Evolutionary conservation across 2,797 vertebrate species (phyloP).

Genomic region (Phataginus tetradactyla): DNA sequence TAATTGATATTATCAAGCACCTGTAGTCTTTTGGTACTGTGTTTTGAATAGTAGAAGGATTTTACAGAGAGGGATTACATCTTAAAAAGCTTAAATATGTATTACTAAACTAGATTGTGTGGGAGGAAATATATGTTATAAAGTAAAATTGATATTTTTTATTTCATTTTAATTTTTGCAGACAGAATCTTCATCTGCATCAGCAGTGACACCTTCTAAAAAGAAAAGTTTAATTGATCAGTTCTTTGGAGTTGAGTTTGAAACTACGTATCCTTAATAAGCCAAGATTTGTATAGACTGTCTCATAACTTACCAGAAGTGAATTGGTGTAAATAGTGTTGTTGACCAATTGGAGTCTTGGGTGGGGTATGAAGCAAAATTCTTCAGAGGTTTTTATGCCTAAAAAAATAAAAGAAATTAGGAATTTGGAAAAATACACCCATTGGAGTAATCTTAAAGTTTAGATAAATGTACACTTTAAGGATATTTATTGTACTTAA

Average conservation of each 20-base stretch:
- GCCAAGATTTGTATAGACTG: slow-evolving; percentile 37
- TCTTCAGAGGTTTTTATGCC: slow-evolving; percentile 40
- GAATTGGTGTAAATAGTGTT: not conserved
- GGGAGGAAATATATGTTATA: not conserved
- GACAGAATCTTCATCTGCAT: slow-evolving; percentile 89
- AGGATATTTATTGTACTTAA: not conserved
- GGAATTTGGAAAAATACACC: slow-evolving; percentile 30
- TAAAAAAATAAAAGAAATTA: slow-evolving; percentile 20
- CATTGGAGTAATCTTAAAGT: slow-evolving; percentile 26
- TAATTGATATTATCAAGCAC: not conserved
- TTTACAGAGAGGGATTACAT: slow-evolving; percentile 31
- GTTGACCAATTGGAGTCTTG: not conserved
- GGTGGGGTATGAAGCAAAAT: not conserved
- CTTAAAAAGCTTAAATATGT: slow-evolving; percentile 25
- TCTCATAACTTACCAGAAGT: slow-evolving; percentile 34
- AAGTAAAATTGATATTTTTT: slow-evolving; percentile 62
- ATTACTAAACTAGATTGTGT: slow-evolving; percentile 38
- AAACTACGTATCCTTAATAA: slow-evolving; percentile 96
- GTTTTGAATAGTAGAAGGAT: not conserved
- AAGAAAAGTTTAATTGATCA: slow-evolving; percentile 99
- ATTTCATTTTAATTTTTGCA: slow-evolving; percentile 83
- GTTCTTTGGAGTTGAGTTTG: slow-evolving; percentile 98
- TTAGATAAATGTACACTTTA: not conserved
- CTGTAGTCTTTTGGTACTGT: slow-evolving; percentile 39
- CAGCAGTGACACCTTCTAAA: slow-evolving; percentile 87